Percentiles rank a stretch among this genome's conserved stretches.
phyloP scores from a whole-genome alignment of 2,797 vertebrate genomes.

The Knipowitschia caucasica region DNA sequence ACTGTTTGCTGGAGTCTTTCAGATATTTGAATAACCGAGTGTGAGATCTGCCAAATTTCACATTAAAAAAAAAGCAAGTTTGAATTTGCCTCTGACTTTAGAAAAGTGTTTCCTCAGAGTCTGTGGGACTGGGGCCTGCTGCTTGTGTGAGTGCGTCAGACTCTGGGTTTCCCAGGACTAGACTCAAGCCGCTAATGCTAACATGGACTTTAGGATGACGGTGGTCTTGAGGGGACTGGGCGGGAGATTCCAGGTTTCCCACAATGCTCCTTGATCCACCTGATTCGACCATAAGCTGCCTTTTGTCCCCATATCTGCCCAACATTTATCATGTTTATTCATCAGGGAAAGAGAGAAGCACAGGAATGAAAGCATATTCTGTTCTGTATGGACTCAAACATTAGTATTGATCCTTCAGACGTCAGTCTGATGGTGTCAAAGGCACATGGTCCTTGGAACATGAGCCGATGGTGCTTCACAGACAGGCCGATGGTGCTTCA shows the following conservation, averaged over 20 bases:
- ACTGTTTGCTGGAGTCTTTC: constrained; percentile 4
- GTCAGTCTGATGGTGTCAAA: too few species aligned
- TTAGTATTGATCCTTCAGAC: too few species aligned
- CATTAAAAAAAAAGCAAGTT: constrained; percentile 13
- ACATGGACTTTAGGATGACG: constrained; percentile 56
- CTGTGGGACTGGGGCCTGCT: constrained; percentile 3
- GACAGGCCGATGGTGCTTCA: too few species aligned
- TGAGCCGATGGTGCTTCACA: too few species aligned
- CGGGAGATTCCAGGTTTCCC: constrained; percentile 76
- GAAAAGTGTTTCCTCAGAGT: constrained; percentile 1
- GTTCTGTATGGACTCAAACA: too few species aligned
- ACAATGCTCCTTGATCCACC: constrained; percentile 68
- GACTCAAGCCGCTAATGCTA: constrained; percentile 64
- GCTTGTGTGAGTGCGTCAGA: constrained; percentile 42
- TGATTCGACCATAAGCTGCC: constrained; percentile 66
- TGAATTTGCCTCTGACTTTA: constrained; percentile 16
- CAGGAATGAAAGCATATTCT: constrained; percentile 41
- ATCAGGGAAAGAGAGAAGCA: constrained; percentile 53
- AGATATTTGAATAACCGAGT: constrained; percentile 13
- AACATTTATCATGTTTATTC: constrained; percentile 56
- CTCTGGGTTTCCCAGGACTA: constrained; percentile 66
- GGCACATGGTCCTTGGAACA: too few species aligned
- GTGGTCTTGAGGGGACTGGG: constrained; percentile 62
- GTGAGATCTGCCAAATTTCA: constrained; percentile 3
- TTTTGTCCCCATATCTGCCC: constrained; percentile 55